phyloP scores from a whole-genome alignment of 2,113 vertebrate genomes.

The Oceanites oceanicus region DNA sequence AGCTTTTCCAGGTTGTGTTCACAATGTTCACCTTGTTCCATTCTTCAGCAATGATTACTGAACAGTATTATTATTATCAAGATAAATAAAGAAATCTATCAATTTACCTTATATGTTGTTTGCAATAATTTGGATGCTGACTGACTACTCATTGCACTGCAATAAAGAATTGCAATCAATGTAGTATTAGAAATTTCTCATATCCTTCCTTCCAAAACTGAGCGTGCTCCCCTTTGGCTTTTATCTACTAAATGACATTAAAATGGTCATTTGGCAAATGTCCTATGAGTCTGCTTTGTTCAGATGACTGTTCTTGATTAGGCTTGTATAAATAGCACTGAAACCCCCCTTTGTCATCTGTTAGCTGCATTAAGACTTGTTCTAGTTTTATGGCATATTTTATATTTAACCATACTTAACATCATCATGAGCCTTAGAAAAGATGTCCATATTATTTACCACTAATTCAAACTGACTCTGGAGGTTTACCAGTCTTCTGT shows the following conservation, averaged over 20 bases:
- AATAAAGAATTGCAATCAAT: slow-evolving; percentile 16
- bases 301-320: background rate
- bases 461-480: background rate
- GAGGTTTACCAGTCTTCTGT: background rate
- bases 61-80: background rate
- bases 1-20: slow-evolving; percentile 7
- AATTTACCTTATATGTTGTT: slow-evolving; percentile 4
- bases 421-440: background rate
- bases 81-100: slow-evolving; percentile 28
- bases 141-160: background rate
- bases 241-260: slow-evolving; percentile 26
- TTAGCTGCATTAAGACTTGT: background rate
- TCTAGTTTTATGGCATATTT: background rate
- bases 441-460: background rate
- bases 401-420: background rate
- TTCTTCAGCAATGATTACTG: slow-evolving; percentile 25
- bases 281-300: background rate
- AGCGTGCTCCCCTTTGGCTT: slow-evolving; percentile 1
- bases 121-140: slow-evolving; percentile 37
- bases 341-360: background rate
- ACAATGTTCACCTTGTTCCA: background rate
- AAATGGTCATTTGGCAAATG: background rate
- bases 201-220: background rate
- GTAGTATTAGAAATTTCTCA: background rate
- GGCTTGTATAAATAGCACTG: background rate